Conservation (phyloP, 2,888 invertebrate genomes). For the Mimas tiliae region DNA sequence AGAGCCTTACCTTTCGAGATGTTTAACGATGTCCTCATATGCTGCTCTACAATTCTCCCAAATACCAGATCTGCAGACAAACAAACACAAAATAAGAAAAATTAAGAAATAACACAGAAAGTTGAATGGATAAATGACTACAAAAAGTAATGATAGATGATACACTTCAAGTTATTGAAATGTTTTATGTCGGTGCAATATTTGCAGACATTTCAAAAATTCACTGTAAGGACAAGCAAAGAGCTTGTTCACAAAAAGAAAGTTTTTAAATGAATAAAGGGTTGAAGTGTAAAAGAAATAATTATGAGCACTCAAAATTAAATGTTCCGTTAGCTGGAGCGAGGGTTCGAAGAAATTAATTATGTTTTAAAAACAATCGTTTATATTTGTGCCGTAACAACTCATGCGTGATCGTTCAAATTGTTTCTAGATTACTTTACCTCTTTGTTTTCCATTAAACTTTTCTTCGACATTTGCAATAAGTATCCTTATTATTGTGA, state of each 20-base stretch:
- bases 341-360: constrained; percentile 82
- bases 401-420: constrained; percentile 81
- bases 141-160: constrained; percentile 46
- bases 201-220: constrained; percentile 7
- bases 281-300: constrained; percentile 79
- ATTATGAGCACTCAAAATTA: constrained; percentile 84
- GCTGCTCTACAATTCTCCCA: constrained; percentile 98
- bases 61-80: constrained; percentile 91
- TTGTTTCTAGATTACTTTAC: constrained; percentile 82
- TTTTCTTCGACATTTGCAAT: constrained; percentile 62
- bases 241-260: constrained; percentile 60
- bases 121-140: constrained; percentile 34
- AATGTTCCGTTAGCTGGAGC: constrained; percentile 79
- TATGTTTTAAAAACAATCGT: constrained; percentile 84
- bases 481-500: constrained; percentile 41
- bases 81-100: constrained; percentile 73
- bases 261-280: constrained; percentile 71
- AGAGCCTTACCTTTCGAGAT: constrained; percentile 93
- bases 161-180: constrained; percentile 28
- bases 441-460: constrained; percentile 81
- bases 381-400: constrained; percentile 78
- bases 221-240: constrained; percentile 38
- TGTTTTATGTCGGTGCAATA: constrained; percentile 5
- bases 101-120: constrained; percentile 55
- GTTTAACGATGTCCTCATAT: constrained; percentile 97